A percentile compares a stretch with the other conserved stretches of the same genome.
Evolutionary conservation across 2,797 vertebrate genomes (phyloP).

Genomic region (Semotilus atromaculatus): DNA sequence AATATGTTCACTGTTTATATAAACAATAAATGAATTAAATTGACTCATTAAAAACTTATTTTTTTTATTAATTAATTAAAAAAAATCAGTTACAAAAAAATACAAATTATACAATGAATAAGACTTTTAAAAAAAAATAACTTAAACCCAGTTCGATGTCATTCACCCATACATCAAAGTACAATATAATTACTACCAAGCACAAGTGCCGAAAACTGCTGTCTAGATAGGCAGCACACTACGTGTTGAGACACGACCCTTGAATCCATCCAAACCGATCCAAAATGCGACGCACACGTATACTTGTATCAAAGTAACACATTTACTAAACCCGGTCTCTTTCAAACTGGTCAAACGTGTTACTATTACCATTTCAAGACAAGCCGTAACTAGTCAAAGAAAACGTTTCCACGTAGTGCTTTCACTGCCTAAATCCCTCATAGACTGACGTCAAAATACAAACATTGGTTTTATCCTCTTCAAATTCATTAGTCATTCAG

Average conservation of each 20-base stretch:
- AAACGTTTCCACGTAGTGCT: not conserved
- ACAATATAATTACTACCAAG: not conserved
- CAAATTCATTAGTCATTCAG: not conserved
- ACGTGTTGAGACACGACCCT: not conserved
- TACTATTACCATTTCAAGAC: not conserved
- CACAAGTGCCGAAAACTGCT: not conserved
- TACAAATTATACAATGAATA: not conserved
- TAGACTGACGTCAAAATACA: constrained; percentile 12
- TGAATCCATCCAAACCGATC: constrained; percentile 3
- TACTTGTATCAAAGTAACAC: not conserved
- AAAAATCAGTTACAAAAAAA: not conserved
- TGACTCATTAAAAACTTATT: not conserved
- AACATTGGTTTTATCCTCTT: not conserved
- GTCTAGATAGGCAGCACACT: not conserved
- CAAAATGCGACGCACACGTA: not conserved
- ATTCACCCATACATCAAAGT: not conserved
- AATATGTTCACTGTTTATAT: not conserved
- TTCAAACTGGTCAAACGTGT: not conserved
- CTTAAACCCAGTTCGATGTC: not conserved
- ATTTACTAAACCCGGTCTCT: not conserved
- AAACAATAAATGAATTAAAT: not conserved
- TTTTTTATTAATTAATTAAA: not conserved
- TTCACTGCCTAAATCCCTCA: not conserved
- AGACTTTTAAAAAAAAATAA: not conserved
- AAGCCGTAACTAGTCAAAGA: not conserved